Base-by-base conservation (phyloP, 2,888 invertebrate species). In the Mythimna pallens region DNA sequence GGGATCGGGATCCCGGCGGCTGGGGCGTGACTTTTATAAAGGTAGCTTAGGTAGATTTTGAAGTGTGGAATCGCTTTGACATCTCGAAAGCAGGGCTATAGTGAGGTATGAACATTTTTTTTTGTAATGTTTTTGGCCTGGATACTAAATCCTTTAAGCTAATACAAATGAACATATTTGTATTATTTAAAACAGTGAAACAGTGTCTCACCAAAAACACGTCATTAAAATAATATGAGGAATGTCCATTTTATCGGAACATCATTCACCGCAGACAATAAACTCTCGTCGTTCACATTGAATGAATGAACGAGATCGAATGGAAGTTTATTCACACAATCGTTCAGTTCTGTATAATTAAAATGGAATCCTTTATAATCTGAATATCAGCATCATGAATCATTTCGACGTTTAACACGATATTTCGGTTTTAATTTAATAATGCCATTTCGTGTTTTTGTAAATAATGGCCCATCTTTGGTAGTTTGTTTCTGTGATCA, bases 301-400 rank as follows among this genome's bases (percentile, higher is more conserved):
- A 76, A 55, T 57, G 61, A 74, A 76, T 47, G 55, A 83, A 70
- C 57, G 68, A 63, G 22, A 74, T 73, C 30, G 70, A 80, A 77
- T 81, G 67, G 47, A 76, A 70, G 68, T 83, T 74, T 64, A 74
- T 73, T 72, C 73, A 71, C 76, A 76, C 82, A 70, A 57, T 52
- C 54, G 65, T 75, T 72, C 84, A 71, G 68, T 65, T 57, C 70
- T 63, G 67, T 83, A 64, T 80, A 84, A 84, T 83, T 83, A 75
- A 83, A 83, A 81, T 69, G 71, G 81, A 84, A 83, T 86, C 81
- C 76, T 72, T 57, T 64, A 62, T 69, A 74, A 83, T 72, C 81
- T 62, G 50, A n/a, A 70, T 73, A 71, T 77, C 68, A 54, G 54
- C 22, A 59, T 62, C 63, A 76, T 72, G 78, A 73, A 78, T 82